Conservation (phyloP, 1,140 invertebrate genomes). For the Drosophila athabasca region DNA sequence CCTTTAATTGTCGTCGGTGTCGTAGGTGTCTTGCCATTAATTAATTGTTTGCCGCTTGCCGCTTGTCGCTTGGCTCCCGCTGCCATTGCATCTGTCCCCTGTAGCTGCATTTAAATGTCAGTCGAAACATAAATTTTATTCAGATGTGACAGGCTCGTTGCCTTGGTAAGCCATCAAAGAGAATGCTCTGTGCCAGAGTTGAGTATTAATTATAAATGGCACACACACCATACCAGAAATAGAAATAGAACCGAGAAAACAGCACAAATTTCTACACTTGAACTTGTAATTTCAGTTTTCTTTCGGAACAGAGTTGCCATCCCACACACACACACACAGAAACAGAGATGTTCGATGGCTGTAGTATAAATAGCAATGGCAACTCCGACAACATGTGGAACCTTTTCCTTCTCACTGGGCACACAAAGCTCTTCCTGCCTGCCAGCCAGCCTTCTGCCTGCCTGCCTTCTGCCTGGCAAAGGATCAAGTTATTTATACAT, state of each 20-base stretch:
- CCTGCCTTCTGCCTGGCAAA: slow-evolving; percentile 38
- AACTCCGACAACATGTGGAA: slow-evolving; percentile 27
- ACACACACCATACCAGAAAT: slow-evolving; percentile 41
- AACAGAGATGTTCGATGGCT: no score
- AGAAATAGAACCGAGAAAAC: not conserved
- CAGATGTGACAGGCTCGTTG: slow-evolving; percentile 41
- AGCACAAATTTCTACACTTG: slow-evolving; percentile 8
- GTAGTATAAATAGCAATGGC: slow-evolving; percentile 26
- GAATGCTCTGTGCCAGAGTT: slow-evolving; percentile 22
- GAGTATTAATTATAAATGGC: slow-evolving; percentile 60
- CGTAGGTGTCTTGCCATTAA: slow-evolving; percentile 65
- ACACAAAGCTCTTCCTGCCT: slow-evolving; percentile 24
- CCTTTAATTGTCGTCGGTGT: slow-evolving; percentile 13
- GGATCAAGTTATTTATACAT: slow-evolving; percentile 71
- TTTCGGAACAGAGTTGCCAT: slow-evolving; percentile 40
- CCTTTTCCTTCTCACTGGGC: slow-evolving; percentile 66
- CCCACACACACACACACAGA: not conserved
- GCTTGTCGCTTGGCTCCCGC: slow-evolving; percentile 36
- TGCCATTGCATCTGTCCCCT: not conserved
- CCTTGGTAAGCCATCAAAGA: slow-evolving; percentile 25
- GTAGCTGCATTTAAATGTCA: slow-evolving; percentile 57
- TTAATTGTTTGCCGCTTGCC: slow-evolving; percentile 52
- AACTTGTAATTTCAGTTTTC: slow-evolving; percentile 22
- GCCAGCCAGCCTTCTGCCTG: slow-evolving; percentile 11
- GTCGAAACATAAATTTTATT: slow-evolving; percentile 69